Conservation (phyloP, 2,113 vertebrate species). For the Anarrhichthys ocellatus region DNA sequence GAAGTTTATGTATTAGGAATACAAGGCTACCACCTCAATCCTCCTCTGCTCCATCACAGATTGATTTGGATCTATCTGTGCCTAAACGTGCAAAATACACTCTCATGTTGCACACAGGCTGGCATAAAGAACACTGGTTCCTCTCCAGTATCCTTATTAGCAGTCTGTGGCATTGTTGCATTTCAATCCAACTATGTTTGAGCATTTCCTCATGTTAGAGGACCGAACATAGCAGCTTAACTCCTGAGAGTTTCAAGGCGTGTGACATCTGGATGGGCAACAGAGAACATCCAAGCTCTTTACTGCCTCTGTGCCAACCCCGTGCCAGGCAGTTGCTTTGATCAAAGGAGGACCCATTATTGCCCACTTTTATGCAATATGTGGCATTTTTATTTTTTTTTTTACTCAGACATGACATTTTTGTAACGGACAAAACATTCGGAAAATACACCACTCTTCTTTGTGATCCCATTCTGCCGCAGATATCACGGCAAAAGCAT, state of each 20-base stretch:
- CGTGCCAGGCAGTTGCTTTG: conserved; percentile 79
- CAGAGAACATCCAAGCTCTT: conserved; percentile 87
- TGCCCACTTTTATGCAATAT: conserved; percentile 85
- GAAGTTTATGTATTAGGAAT: conserved; percentile 52
- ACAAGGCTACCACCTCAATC: conserved; percentile 57
- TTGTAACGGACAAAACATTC: conserved; percentile 59
- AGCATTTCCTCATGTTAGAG: conserved; percentile 54
- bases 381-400: conserved; percentile 76
- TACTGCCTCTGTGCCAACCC: conserved; percentile 82
- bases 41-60: conserved; percentile 35
- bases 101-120: conserved; percentile 26
- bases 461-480: conserved; percentile 59
- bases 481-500: conserved; percentile 18
- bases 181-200: conserved; percentile 77
- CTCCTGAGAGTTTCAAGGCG: conserved; percentile 61
- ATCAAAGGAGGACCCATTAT: conserved; percentile 79
- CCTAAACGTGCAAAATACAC: conserved; percentile 34
- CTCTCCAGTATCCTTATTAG: conserved; percentile 43
- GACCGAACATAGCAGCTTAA: conserved; percentile 53
- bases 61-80: conserved; percentile 65
- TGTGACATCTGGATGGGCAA: conserved; percentile 73
- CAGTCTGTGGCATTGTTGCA: conserved; percentile 57
- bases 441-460: conserved; percentile 48
- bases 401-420: conserved; percentile 25
- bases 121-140: conserved; percentile 45